Evolutionary conservation across 2,113 vertebrate genomes (phyloP).

Genomic region (Craseonycteris thonglongyai): DNA sequence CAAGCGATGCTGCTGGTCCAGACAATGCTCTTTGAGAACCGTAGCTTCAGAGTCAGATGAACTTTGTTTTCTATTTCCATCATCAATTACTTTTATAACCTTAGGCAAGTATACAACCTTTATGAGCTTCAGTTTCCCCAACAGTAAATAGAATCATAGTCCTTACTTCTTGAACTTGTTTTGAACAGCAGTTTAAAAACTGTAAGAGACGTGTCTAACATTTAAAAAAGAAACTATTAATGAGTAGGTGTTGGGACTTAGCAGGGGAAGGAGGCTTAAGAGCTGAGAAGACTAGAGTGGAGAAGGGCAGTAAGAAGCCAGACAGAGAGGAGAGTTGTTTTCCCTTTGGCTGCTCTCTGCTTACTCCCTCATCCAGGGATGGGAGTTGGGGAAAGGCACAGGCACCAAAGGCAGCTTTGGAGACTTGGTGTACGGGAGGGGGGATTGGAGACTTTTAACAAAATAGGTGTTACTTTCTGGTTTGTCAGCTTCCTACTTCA

Average conservation of each 20-base stretch:
- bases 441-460: background rate
- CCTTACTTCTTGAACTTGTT: background rate
- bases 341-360: background rate
- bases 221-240: background rate
- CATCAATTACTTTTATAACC: background rate
- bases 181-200: background rate
- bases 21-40: background rate
- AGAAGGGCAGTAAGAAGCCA: background rate
- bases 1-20: background rate
- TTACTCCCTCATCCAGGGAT: background rate
- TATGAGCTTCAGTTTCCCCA: background rate
- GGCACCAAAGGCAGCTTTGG: background rate
- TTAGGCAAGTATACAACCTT: background rate
- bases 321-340: background rate
- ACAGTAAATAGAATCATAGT: background rate
- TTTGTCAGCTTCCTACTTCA: background rate
- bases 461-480: background rate
- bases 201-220: background rate
- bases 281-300: background rate
- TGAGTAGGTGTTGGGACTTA: background rate
- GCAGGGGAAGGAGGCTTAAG: background rate
- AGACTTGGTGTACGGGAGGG: background rate
- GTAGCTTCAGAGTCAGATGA: background rate
- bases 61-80: background rate
- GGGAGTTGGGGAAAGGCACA: background rate